Percentiles rank a stretch among this genome's conserved stretches.
These are phyloP conservation scores for Sebastes baramenuke DNA, from an alignment of 2,797 vertebrate species.

Conservation along the genomic window DNA sequence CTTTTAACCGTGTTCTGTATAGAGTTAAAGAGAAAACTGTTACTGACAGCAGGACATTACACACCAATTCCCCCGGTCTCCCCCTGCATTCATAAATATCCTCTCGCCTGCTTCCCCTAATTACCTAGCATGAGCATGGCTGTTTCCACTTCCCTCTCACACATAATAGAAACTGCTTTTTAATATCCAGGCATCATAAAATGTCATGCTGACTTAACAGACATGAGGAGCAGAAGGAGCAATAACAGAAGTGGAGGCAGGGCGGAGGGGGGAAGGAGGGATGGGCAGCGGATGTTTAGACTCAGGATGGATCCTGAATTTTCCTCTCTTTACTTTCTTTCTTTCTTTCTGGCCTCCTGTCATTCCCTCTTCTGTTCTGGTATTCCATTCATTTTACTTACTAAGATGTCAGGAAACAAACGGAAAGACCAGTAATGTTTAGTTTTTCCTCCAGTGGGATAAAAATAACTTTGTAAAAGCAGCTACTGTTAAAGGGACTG, in stretches of 20 bases:
- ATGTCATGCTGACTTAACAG: conserved; percentile 85
- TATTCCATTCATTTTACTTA: background rate
- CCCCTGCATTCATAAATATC: conserved; percentile 81
- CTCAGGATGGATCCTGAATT: conserved; percentile 26
- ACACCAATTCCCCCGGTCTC: conserved; percentile 75
- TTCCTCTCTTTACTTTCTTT: conserved; percentile 20
- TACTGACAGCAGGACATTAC: conserved; percentile 83
- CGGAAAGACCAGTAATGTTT: background rate
- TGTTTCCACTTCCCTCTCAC: conserved; percentile 80
- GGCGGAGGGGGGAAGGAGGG: conserved; percentile 6
- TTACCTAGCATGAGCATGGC: conserved; percentile 81
- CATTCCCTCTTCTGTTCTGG: background rate
- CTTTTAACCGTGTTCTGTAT: conserved; percentile 68
- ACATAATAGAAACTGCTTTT: conserved; percentile 85
- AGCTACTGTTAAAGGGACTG: background rate
- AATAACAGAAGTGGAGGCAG: conserved; percentile 72
- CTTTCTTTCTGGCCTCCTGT: conserved; percentile 4
- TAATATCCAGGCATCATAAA: conserved; percentile 85
- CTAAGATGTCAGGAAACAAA: conserved; percentile 2
- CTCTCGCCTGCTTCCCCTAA: conserved; percentile 80
- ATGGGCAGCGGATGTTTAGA: conserved; percentile 34
- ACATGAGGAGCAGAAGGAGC: conserved; percentile 79
- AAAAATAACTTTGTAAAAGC: background rate
- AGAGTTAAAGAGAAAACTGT: conserved; percentile 79
- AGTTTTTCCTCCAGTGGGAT: background rate